Evolutionary conservation across 35 echinoderm and acorn worm genomes (phyloP).

Genomic region (Diadema setosum): DNA sequence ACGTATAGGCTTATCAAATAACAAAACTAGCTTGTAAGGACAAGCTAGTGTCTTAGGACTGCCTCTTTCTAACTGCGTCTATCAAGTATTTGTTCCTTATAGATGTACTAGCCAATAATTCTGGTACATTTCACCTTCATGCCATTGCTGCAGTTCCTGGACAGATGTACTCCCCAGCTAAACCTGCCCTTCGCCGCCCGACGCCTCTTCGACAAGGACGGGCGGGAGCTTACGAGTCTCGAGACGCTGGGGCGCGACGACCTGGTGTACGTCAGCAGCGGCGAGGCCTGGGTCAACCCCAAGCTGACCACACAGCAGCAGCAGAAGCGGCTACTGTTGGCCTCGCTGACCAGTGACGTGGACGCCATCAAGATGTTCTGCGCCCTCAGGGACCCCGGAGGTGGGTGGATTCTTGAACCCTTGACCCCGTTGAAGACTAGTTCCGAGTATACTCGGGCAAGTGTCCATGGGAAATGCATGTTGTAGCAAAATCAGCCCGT

Average conservation of each 20-base stretch:
- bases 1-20: no score
- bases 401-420: not conserved
- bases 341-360: slow-evolving; percentile 77
- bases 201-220: slow-evolving; percentile 73
- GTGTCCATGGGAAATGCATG: no score
- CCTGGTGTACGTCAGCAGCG: slow-evolving; percentile 83
- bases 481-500: no score
- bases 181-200: slow-evolving; percentile 90
- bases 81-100: no score
- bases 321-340: slow-evolving; percentile 74
- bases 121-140: no score
- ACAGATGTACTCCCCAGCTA: slow-evolving; percentile 74
- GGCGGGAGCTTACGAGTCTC: slow-evolving; percentile 56
- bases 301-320: slow-evolving; percentile 79
- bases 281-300: slow-evolving; percentile 83
- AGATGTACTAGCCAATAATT: no score
- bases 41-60: no score
- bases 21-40: no score
- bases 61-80: no score
- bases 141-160: slow-evolving; percentile 62
- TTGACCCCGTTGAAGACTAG: not conserved
- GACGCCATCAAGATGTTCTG: slow-evolving; percentile 88
- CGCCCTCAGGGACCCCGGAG: slow-evolving; percentile 63
- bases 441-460: not conserved
- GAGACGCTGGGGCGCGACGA: slow-evolving; percentile 71